phyloP scores from a whole-genome alignment of 2,113 vertebrate genomes.

The Scolopax mira region DNA sequence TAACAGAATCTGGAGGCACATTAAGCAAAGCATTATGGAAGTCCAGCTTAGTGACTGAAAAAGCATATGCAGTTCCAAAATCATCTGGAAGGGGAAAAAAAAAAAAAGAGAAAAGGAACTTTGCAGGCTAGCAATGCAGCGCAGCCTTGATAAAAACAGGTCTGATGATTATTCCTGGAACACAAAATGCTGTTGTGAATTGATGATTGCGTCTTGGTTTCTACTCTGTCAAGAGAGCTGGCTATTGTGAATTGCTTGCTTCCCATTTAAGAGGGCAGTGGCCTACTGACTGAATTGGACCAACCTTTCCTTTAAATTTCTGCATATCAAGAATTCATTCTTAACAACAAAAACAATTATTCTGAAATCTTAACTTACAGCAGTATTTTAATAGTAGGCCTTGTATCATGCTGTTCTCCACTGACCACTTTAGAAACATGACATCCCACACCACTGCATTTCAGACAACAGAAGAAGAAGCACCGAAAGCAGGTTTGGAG shows the following conservation, averaged over 20 bases:
- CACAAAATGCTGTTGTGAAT: conserved; percentile 36
- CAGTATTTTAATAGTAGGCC: neutral
- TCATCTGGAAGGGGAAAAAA: neutral
- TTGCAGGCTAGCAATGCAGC: neutral
- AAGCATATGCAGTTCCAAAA: conserved; percentile 50
- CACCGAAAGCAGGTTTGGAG: neutral
- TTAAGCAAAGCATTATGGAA: conserved; percentile 48
- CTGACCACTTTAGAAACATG: neutral
- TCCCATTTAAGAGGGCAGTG: conserved; percentile 15
- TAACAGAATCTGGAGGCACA: conserved; percentile 63
- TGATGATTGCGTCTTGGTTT: conserved; percentile 36
- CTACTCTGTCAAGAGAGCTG: conserved; percentile 46
- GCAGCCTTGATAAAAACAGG: conserved; percentile 11
- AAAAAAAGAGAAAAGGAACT: neutral
- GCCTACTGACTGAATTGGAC: neutral
- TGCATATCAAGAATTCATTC: neutral
- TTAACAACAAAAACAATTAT: neutral
- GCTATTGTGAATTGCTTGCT: conserved; percentile 32
- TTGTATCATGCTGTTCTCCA: neutral
- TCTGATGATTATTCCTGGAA: conserved; percentile 50
- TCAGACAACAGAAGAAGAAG: neutral
- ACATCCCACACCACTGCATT: neutral
- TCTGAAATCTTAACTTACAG: neutral
- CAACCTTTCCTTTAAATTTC: neutral
- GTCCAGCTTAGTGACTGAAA: conserved; percentile 55